These are phyloP conservation scores for Cyrtonyx montezumae DNA, from an alignment of 2,113 vertebrate genomes.

Conservation along the genomic window DNA sequence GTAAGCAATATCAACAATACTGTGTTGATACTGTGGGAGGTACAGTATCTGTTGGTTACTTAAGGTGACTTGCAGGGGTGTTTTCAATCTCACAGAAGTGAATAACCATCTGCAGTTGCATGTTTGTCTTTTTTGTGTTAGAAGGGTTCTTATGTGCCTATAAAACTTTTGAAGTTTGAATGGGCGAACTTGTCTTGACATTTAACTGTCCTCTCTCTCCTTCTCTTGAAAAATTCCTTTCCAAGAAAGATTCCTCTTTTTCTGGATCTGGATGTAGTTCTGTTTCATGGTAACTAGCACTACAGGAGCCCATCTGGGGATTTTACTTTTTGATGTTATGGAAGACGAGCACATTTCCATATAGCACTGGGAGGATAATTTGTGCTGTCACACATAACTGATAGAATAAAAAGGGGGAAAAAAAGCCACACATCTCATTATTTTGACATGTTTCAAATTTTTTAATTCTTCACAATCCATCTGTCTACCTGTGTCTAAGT, in stretches of 20 bases:
- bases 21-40: too few species aligned
- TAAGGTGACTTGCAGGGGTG: background rate
- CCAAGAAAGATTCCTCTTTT: constrained; percentile 20
- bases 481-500: background rate
- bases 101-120: background rate
- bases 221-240: background rate
- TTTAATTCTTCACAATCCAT: constrained; percentile 1
- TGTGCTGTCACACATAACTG: constrained; percentile 12
- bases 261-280: background rate
- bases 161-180: background rate
- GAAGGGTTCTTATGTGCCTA: background rate
- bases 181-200: background rate
- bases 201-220: background rate
- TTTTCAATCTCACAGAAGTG: background rate
- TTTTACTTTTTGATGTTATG: constrained; percentile 39
- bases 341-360: background rate
- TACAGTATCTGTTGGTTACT: background rate
- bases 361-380: background rate
- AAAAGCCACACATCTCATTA: background rate
- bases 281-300: constrained; percentile 30
- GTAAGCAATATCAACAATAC: background rate
- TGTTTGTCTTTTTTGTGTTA: background rate
- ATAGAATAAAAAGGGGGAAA: background rate
- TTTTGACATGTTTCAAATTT: background rate
- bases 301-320: background rate